Conservation (phyloP, 2,113 vertebrate genomes). For the Collichthys lucidus region DNA sequence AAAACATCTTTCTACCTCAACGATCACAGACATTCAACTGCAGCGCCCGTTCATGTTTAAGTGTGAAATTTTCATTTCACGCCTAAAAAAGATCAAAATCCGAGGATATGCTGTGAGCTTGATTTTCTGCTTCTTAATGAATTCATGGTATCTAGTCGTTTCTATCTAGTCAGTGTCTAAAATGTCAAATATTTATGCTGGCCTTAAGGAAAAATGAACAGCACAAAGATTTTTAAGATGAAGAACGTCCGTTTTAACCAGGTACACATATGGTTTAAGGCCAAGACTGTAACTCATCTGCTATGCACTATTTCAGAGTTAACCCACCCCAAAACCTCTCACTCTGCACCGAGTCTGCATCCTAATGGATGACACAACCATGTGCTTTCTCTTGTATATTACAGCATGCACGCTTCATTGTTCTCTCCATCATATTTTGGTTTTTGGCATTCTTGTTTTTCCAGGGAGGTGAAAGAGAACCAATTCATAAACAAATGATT, state of each 20-base stretch:
- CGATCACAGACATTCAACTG: constrained; percentile 29
- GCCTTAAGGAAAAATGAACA: too few species aligned
- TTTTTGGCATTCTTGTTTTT: constrained; percentile 10
- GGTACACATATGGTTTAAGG: background rate
- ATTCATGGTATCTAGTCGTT: background rate
- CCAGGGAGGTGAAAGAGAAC: background rate
- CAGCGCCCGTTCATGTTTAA: background rate
- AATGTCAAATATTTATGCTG: background rate
- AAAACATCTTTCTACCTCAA: constrained; percentile 16
- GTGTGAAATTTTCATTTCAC: constrained; percentile 60
- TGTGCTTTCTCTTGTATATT: constrained; percentile 13
- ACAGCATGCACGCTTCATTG: constrained; percentile 29
- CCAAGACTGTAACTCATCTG: background rate
- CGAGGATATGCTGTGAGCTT: constrained; percentile 5
- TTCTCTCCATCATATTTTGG: constrained; percentile 19
- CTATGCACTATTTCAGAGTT: constrained; percentile 12
- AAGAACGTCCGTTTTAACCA: background rate
- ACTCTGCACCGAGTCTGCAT: constrained; percentile 33
- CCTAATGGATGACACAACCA: constrained; percentile 40
- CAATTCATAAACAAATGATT: constrained; percentile 45
- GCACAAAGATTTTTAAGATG: background rate
- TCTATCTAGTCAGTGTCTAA: background rate
- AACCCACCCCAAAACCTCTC: background rate
- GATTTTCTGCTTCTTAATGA: constrained; percentile 10
- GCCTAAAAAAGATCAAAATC: constrained; percentile 44